phyloP scores from a whole-genome alignment of 2,113 vertebrate genomes.

The Nipponia nippon region DNA sequence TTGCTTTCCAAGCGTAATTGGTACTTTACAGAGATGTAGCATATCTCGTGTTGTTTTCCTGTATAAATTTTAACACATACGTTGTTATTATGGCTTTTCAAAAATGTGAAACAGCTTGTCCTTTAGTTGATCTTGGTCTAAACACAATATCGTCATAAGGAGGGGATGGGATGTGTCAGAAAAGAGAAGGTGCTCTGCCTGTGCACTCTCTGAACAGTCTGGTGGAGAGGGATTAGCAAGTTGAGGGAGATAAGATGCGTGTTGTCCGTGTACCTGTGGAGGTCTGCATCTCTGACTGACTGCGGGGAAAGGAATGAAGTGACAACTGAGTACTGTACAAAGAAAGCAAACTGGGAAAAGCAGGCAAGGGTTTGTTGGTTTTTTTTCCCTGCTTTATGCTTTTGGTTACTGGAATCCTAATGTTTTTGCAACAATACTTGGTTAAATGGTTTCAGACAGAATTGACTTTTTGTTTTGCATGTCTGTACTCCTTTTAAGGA shows the following conservation, averaged over 20 bases:
- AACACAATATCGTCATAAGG: background rate
- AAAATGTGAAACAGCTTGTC: background rate
- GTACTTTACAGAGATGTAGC: background rate
- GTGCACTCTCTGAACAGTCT: background rate
- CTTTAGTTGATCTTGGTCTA: rapidly evolving
- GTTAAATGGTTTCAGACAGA: slow-evolving; percentile 26
- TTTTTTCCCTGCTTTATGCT: background rate
- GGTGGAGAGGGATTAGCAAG: background rate
- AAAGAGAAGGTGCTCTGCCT: background rate
- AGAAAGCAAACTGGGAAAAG: background rate
- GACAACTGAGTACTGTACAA: background rate
- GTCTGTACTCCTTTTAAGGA: slow-evolving; percentile 25
- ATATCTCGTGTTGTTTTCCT: background rate
- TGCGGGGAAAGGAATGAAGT: background rate
- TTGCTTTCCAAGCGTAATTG: background rate
- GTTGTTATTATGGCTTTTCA: background rate
- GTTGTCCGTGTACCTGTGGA: background rate
- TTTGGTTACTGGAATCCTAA: background rate
- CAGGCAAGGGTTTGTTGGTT: background rate
- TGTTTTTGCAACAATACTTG: slow-evolving; percentile 20
- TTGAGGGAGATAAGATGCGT: background rate
- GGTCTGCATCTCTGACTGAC: background rate
- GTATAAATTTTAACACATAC: background rate
- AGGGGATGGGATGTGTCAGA: background rate
- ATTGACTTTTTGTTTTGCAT: slow-evolving; percentile 16